Percentiles rank a stretch among this genome's conserved stretches.
Conservation (phyloP, 2,888 invertebrate genomes). For the Synanthedon myopaeformis region DNA sequence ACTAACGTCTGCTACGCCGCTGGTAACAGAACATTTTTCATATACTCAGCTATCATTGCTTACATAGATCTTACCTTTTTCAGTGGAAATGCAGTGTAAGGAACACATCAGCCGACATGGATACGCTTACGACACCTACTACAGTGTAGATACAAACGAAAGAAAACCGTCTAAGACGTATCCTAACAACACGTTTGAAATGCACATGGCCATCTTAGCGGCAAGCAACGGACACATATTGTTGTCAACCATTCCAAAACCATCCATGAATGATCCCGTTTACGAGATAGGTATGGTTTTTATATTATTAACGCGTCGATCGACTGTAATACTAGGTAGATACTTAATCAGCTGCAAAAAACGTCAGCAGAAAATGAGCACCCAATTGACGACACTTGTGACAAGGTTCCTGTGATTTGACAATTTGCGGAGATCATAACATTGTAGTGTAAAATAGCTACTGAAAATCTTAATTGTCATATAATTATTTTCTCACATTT, state of each 20-base stretch:
- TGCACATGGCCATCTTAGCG: slow-evolving; percentile 76
- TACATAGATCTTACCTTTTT: slow-evolving; percentile 7
- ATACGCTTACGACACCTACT: slow-evolving; percentile 71
- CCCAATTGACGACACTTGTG: too few species aligned
- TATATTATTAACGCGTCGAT: too few species aligned
- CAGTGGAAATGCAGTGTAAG: slow-evolving; percentile 62
- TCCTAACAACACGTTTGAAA: slow-evolving; percentile 46
- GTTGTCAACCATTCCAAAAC: slow-evolving; percentile 63
- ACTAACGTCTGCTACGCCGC: too few species aligned
- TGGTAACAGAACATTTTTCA: too few species aligned
- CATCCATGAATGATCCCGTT: slow-evolving; percentile 62
- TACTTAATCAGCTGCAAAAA: too few species aligned
- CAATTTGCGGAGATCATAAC: background rate
- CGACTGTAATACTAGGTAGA: too few species aligned
- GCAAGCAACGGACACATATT: slow-evolving; percentile 78
- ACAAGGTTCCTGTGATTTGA: background rate
- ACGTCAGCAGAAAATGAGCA: too few species aligned
- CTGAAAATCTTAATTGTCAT: background rate
- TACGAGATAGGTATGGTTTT: slow-evolving; percentile 73
- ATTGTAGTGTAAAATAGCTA: too few species aligned
- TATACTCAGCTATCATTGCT: too few species aligned
- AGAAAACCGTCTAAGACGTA: slow-evolving; percentile 20
- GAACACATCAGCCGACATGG: slow-evolving; percentile 67
- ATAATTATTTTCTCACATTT: slow-evolving; percentile 4
- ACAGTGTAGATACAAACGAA: slow-evolving; percentile 42